Evolutionary conservation across 2,888 invertebrate species (phyloP).

Genomic region (Carpatolechia fugitivella): DNA sequence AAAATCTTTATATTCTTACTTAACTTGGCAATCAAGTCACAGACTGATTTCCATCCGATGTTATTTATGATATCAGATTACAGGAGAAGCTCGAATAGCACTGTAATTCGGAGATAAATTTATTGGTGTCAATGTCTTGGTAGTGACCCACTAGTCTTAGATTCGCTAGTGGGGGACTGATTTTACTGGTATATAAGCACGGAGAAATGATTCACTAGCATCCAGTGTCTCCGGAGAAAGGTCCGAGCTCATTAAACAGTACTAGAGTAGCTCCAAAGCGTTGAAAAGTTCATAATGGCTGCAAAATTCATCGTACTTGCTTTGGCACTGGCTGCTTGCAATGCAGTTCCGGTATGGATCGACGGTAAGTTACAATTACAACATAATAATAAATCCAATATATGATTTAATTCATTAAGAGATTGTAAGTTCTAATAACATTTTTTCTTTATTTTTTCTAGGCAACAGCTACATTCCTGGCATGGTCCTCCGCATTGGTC

Average conservation of each 20-base stretch:
- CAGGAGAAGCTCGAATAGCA: conserved; percentile 48
- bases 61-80: conserved; percentile 53
- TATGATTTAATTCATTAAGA: no score
- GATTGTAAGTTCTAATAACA: neutral
- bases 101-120: conserved; percentile 58
- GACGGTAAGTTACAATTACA: conserved; percentile 40
- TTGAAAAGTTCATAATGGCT: conserved; percentile 47
- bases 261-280: conserved; percentile 20
- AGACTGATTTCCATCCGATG: conserved; percentile 22
- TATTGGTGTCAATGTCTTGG: conserved; percentile 62
- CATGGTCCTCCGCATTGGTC: conserved; percentile 43
- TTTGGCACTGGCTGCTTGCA: conserved; percentile 42
- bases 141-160: conserved; percentile 42
- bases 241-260: conserved; percentile 30
- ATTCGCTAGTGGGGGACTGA: conserved; percentile 49
- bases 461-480: conserved; percentile 34
- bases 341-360: conserved; percentile 53
- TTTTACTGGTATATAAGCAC: conserved; percentile 62
- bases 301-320: conserved; percentile 50
- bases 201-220: conserved; percentile 60
- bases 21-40: no score
- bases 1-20: no score
- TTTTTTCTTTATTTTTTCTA: conserved; percentile 20
- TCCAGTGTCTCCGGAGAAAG: conserved; percentile 60
- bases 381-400: no score